Conservation (phyloP, 2,113 vertebrate genomes). For the Catagonus wagneri region DNA sequence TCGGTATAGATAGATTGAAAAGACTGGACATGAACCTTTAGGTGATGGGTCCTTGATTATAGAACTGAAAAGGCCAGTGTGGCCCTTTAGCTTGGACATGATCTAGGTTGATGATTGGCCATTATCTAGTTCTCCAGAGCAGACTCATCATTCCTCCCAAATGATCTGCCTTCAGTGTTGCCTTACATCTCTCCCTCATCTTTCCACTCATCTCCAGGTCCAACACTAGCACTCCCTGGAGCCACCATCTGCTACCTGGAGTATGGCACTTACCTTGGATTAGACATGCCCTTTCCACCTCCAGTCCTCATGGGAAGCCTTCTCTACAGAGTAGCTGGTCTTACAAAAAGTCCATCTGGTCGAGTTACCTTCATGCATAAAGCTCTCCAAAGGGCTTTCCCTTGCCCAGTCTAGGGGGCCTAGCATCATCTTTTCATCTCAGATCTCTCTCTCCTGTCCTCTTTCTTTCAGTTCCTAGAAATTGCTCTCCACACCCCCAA, state of each 20-base stretch:
- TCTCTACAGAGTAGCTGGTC: background rate
- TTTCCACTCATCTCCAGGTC: background rate
- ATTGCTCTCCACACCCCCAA: background rate
- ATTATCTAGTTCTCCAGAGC: background rate
- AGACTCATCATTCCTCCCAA: background rate
- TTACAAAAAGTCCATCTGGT: background rate
- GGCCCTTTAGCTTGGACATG: background rate
- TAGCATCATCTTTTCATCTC: background rate
- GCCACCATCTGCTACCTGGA: background rate
- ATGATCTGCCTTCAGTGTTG: background rate
- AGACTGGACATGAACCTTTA: background rate
- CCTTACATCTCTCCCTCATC: background rate
- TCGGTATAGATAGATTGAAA: background rate
- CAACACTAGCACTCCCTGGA: accelerated
- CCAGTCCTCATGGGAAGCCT: background rate
- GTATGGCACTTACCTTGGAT: background rate
- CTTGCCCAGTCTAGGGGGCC: accelerated
- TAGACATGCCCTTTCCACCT: background rate
- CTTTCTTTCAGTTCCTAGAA: background rate
- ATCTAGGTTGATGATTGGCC: background rate
- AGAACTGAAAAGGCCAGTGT: background rate
- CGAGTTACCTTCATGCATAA: background rate
- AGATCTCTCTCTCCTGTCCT: background rate
- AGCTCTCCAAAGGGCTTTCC: background rate
- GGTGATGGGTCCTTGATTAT: background rate